Conservation (phyloP, 2,797 vertebrate species). For the Sorex maritimensis region DNA sequence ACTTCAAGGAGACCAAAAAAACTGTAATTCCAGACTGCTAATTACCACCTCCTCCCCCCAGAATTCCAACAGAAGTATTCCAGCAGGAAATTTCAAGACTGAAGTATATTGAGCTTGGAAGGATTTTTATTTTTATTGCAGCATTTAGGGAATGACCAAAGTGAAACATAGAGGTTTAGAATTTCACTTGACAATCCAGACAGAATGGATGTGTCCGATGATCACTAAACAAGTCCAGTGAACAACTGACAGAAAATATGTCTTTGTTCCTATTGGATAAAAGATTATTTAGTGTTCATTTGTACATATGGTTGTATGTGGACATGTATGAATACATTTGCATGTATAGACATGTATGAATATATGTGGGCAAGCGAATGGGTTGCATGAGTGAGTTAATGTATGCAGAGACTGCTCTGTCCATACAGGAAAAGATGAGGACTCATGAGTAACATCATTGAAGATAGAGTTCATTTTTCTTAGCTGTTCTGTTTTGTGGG, state of each 20-base stretch:
- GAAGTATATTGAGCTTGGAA: neutral
- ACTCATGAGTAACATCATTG: no score
- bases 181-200: neutral
- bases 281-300: accelerated
- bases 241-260: neutral
- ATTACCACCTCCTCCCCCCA: neutral
- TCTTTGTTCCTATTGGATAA: neutral
- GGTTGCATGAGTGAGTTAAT: neutral
- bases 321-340: accelerated
- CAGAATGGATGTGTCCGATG: neutral
- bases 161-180: neutral
- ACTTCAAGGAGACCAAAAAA: neutral
- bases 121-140: neutral
- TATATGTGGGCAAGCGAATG: neutral
- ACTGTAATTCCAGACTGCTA: constrained; percentile 46
- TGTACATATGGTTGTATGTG: neutral
- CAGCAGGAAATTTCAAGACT: constrained; percentile 59
- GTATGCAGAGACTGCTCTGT: accelerated
- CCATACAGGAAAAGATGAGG: neutral
- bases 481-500: neutral
- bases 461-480: neutral
- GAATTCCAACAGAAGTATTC: constrained; percentile 47
- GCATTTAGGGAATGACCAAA: constrained; percentile 56
- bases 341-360: accelerated
- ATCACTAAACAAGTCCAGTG: neutral